Base-by-base conservation (phyloP, 2,113 vertebrate species). In the Prolemur simus region DNA sequence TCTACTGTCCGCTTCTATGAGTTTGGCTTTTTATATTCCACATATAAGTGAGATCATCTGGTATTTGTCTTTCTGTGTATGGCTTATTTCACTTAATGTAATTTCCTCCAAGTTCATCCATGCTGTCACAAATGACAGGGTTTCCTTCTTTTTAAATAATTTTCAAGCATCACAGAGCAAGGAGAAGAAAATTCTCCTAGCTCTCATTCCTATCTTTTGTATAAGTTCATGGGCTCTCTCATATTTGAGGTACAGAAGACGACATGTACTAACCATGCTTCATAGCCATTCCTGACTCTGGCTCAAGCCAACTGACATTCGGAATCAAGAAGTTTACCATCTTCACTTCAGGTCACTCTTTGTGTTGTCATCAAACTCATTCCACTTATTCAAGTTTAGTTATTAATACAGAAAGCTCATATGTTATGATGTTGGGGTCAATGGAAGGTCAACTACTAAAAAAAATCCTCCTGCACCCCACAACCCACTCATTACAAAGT, bases 181-280 rank as follows among this genome's bases (percentile, higher is more conserved):
- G 15, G 18, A 73, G 9, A 86, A 77, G 11, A 93, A 87, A 66
- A 71, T 76, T 89, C 14, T 91, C 25, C 14, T 87, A 66, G 42
- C 2, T 89, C 45, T 84, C 25, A 60, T 74, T 85, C 49, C 2
- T 85, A 87, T 54, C 12, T 45, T 66, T 68, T 87, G 34, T 66
- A 15, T 83, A 90, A 37, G 3, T 91, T 77, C 87, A 74, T 32
- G 74, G n/a, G 1, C 21, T 17, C 5, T 69, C 39, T 89, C 23
- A 27, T 91, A 78, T 87, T 74, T 91, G n/a, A 85, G 14, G 58
- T 88, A 76, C 11, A 92, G 29, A 93, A 94, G 42, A 52, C 39
- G 12, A 47, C 74, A 89, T 49, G 3, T 37, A 81, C 2, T 85
- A 88, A 66, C 69, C 90, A 73, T 60, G 7, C 25, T 92, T 58